These are phyloP conservation scores for Mesocentrotus franciscanus DNA, from an alignment of 53 echinoderm and acorn worm genomes.

Conservation along the genomic window DNA sequence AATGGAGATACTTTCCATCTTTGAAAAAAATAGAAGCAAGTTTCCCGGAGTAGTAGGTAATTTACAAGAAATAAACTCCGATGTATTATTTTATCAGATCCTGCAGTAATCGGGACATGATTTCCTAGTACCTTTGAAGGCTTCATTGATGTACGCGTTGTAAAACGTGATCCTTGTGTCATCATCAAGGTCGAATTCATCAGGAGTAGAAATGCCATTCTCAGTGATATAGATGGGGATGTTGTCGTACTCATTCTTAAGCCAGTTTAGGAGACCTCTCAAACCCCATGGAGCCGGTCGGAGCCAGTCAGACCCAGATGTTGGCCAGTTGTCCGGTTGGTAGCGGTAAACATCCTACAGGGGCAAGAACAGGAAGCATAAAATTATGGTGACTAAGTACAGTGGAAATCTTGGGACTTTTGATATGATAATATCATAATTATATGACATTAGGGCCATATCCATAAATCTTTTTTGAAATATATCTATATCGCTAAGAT, in stretches of 20 bases:
- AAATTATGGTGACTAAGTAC: neutral
- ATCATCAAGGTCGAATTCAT: constrained; percentile 73
- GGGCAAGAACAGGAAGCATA: neutral
- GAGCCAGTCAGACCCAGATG: constrained; percentile 81
- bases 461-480: too few relatives aligned
- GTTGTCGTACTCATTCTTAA: constrained; percentile 82
- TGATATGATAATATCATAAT: neutral
- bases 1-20: too few relatives aligned
- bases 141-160: constrained; percentile 85
- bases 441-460: too few relatives aligned
- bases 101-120: too few relatives aligned
- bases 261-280: constrained; percentile 86
- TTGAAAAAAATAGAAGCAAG: too few relatives aligned
- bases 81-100: too few relatives aligned
- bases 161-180: constrained; percentile 78
- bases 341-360: constrained; percentile 82
- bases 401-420: neutral
- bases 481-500: too few relatives aligned
- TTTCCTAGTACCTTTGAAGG: constrained; percentile 76
- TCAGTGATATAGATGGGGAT: constrained; percentile 90
- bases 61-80: too few relatives aligned
- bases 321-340: constrained; percentile 92
- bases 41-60: too few relatives aligned
- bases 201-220: constrained; percentile 84
- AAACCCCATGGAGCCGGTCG: constrained; percentile 92